Evolutionary conservation across 2,113 vertebrate genomes (phyloP).

Genomic region (Aviceda subcristata): DNA sequence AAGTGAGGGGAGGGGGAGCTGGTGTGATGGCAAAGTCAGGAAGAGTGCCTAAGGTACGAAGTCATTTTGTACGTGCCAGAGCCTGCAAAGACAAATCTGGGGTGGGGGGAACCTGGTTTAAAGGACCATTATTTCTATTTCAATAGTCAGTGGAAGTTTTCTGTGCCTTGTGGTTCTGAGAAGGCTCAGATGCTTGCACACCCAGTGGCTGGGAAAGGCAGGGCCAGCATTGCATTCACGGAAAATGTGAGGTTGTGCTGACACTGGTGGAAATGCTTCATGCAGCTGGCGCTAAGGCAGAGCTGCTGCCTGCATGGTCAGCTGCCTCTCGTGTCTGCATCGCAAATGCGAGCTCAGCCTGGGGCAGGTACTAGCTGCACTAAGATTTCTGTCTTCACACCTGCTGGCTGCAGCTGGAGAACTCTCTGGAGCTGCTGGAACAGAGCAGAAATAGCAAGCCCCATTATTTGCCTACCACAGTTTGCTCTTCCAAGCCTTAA

Average conservation of each 20-base stretch:
- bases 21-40: not conserved
- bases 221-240: not conserved
- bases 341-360: not conserved
- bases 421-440: not conserved
- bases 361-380: not conserved
- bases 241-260: not conserved
- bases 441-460: not conserved
- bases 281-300: not conserved
- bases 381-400: not conserved
- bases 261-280: not conserved
- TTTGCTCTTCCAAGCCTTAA: not conserved
- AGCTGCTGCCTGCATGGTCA: not conserved
- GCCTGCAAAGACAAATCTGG: not conserved
- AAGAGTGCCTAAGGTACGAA: not conserved
- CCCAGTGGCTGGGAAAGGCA: not conserved
- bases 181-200: not conserved
- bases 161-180: not conserved
- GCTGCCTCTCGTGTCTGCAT: not conserved
- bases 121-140: not conserved
- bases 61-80: fast-evolving
- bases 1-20: not conserved
- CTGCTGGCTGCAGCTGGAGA: not conserved
- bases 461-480: not conserved
- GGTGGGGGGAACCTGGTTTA: not conserved
- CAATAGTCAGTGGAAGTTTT: not conserved